phyloP scores from a whole-genome alignment of 2,888 invertebrate genomes.

The Stenodera caucasica region DNA sequence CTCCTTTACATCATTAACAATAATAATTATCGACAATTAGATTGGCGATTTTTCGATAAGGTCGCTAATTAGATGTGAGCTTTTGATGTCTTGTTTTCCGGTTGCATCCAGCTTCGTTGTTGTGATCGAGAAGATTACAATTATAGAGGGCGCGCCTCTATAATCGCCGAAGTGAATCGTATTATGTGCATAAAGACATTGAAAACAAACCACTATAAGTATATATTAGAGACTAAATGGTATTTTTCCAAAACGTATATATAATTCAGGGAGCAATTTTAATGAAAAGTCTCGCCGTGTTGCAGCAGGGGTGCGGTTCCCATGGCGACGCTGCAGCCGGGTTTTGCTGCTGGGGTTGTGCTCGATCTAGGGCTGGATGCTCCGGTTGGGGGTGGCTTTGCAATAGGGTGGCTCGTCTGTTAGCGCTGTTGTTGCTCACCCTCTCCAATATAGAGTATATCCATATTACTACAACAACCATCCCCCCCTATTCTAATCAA shows the following conservation, averaged over 20 bases:
- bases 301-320: slow-evolving; percentile 51
- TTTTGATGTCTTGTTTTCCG: not conserved
- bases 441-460: no score
- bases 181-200: slow-evolving; percentile 19
- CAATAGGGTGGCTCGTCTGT: slow-evolving; percentile 29
- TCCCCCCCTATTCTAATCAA: slow-evolving; percentile 29
- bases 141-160: not conserved
- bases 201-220: slow-evolving; percentile 25
- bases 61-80: no score
- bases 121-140: no score
- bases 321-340: slow-evolving; percentile 53
- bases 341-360: slow-evolving; percentile 41
- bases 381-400: slow-evolving; percentile 36
- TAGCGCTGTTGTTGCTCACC: slow-evolving; percentile 22
- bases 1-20: not conserved
- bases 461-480: not conserved
- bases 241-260: slow-evolving; percentile 43
- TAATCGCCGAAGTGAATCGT: slow-evolving; percentile 1
- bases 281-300: slow-evolving; percentile 52
- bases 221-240: slow-evolving; percentile 33
- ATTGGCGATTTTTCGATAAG: no score
- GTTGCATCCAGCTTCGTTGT: not conserved
- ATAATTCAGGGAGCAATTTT: slow-evolving; percentile 49
- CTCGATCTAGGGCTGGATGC: slow-evolving; percentile 31
- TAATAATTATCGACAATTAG: not conserved